Evolutionary conservation across 2,113 vertebrate species (phyloP).

Genomic region (Macaca nemestrina): DNA sequence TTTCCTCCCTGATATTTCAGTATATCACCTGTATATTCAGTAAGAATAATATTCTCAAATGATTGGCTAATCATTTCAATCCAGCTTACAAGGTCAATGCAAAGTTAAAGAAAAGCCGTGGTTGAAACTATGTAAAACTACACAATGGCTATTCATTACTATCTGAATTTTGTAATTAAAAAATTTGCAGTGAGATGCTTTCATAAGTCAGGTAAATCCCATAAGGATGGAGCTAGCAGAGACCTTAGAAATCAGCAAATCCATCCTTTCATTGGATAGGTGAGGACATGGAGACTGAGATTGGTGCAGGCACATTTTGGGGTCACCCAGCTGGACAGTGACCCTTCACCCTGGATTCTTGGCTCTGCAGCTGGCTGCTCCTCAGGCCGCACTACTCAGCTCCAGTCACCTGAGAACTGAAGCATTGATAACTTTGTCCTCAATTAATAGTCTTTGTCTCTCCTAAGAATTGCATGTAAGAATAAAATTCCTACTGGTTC

Average conservation of each 20-base stretch:
- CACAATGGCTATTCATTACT: background rate
- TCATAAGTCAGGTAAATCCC: background rate
- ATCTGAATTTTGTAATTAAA: background rate
- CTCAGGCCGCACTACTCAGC: background rate
- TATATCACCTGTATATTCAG: background rate
- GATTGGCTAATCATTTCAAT: background rate
- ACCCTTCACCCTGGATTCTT: background rate
- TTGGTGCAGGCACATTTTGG: no score
- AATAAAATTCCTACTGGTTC: constrained; percentile 64
- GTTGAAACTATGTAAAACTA: background rate
- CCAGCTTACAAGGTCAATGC: background rate
- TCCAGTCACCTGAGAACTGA: background rate
- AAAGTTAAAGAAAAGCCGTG: background rate
- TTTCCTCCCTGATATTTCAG: background rate
- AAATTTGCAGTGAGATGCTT: background rate
- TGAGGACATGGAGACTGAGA: background rate
- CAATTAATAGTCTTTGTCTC: background rate
- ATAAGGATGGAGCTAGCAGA: background rate
- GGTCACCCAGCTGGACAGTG: background rate
- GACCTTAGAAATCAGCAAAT: background rate
- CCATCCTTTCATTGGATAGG: background rate
- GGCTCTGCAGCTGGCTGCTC: background rate
- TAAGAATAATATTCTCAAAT: background rate
- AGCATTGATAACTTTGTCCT: background rate
- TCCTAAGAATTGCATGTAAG: background rate